These are phyloP conservation scores for Drosophila santomea DNA, from an alignment of 1,140 invertebrate species.

Conservation along the genomic window DNA sequence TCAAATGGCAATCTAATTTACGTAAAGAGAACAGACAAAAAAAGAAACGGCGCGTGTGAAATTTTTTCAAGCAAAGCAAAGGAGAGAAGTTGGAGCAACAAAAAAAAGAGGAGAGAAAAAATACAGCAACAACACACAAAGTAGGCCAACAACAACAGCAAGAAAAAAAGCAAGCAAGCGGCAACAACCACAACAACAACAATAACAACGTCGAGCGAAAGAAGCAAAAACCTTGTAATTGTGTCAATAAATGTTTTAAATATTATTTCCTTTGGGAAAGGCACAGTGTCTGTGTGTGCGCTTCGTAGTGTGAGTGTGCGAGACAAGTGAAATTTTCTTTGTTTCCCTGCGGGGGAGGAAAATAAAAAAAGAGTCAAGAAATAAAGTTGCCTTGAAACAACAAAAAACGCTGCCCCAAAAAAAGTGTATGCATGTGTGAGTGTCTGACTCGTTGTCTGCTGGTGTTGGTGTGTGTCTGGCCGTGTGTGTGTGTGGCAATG, in stretches of 20 bases:
- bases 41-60: constrained; percentile 79
- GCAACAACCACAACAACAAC: constrained; percentile 66
- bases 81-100: constrained; percentile 70
- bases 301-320: constrained; percentile 17
- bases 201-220: constrained; percentile 20
- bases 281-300: constrained; percentile 10
- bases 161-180: constrained; percentile 58
- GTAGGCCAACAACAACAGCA: constrained; percentile 77
- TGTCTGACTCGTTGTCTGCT: constrained; percentile 50
- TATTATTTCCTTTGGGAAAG: constrained; percentile 64
- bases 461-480: constrained; percentile 11
- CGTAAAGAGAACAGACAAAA: constrained; percentile 61
- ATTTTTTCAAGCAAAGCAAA: constrained; percentile 71
- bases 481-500: constrained; percentile 61
- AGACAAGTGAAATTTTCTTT: constrained; percentile 81
- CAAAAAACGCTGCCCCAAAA: constrained; percentile 44
- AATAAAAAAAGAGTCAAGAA: constrained; percentile 62
- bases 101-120: constrained; percentile 48
- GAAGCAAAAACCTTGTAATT: constrained; percentile 66
- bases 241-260: constrained; percentile 77
- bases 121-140: constrained; percentile 68
- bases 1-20: constrained; percentile 69
- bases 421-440: constrained; percentile 29
- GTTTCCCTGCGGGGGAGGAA: constrained; percentile 61
- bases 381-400: constrained; percentile 72